A percentile compares a stretch with the other conserved stretches of the same genome.
Evolutionary conservation across 2,888 invertebrate genomes (phyloP).

Genomic region (Temnothorax unifasciatus): DNA sequence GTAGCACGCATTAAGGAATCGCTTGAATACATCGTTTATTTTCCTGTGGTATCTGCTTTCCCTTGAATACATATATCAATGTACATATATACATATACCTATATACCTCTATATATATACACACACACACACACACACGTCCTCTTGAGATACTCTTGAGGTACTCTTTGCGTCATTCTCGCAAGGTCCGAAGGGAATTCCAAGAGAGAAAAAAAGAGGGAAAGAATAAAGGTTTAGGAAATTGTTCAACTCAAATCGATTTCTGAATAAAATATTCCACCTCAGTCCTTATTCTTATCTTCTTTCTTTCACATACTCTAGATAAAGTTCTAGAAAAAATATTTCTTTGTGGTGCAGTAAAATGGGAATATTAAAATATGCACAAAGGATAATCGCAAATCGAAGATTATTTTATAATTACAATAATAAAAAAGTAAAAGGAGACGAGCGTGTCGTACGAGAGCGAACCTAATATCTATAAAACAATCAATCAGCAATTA

Average conservation of each 20-base stretch:
- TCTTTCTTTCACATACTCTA: neutral
- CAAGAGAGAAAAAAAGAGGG: neutral
- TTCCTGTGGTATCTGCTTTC: conserved; percentile 7
- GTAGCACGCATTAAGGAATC: conserved; percentile 28
- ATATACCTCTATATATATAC: rapidly evolving
- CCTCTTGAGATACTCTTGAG: neutral
- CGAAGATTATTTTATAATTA: conserved; percentile 1
- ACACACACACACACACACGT: neutral
- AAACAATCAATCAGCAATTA: neutral
- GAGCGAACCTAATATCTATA: neutral
- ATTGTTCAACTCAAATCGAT: conserved; percentile 36
- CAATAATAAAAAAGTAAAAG: neutral
- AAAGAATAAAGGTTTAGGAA: conserved; percentile 18
- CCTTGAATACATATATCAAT: neutral
- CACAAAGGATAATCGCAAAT: neutral
- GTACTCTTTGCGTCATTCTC: conserved; percentile 11
- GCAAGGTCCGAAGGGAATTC: conserved; percentile 19
- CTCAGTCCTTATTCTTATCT: neutral
- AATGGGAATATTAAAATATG: neutral
- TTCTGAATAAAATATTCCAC: conserved; percentile 40
- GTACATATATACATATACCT: neutral
- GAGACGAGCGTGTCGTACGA: neutral
- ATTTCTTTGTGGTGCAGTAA: neutral
- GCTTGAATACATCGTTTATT: conserved; percentile 30
- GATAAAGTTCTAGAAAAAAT: neutral